These are phyloP conservation scores for Glaucopsyche alexis DNA, from an alignment of 2,888 invertebrate species.

Conservation along the genomic window DNA sequence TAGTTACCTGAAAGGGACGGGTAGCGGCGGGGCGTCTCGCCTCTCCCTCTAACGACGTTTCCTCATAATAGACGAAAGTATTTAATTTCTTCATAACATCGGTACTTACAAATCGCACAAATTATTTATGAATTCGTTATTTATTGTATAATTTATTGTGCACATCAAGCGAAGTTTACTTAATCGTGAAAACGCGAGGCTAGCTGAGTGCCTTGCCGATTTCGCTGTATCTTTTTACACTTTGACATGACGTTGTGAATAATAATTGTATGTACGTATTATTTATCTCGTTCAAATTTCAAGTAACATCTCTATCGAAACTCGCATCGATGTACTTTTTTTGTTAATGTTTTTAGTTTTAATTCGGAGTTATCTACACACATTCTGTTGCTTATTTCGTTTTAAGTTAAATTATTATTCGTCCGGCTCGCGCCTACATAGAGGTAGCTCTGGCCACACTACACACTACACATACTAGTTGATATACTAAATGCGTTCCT, in stretches of 20 bases:
- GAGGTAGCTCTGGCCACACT: conserved; percentile 11
- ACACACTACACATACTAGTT: conserved; percentile 19
- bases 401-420: conserved; percentile 40
- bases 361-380: conserved; percentile 51
- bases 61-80: conserved; percentile 22
- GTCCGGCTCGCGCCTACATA: conserved; percentile 13
- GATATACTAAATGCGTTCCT: conserved; percentile 26
- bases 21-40: conserved; percentile 25
- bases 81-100: conserved; percentile 45
- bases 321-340: conserved; percentile 63
- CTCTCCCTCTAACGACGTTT: conserved; percentile 28
- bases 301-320: conserved; percentile 58
- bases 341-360: conserved; percentile 68
- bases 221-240: conserved; percentile 39
- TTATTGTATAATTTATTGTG: conserved; percentile 61
- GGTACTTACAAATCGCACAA: conserved; percentile 74
- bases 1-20: conserved; percentile 55
- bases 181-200: conserved; percentile 51
- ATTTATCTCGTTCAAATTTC: conserved; percentile 43
- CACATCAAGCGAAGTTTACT: conserved; percentile 67
- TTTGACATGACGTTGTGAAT: conserved; percentile 42
- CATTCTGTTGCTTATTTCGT: conserved; percentile 62
- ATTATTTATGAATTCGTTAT: conserved; percentile 55
- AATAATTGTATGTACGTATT: conserved; percentile 40
- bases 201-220: conserved; percentile 40